Percentiles rank a stretch among this genome's conserved stretches.
Evolutionary conservation across 1,140 invertebrate species (phyloP).

Genomic region (Calliphora vicina): DNA sequence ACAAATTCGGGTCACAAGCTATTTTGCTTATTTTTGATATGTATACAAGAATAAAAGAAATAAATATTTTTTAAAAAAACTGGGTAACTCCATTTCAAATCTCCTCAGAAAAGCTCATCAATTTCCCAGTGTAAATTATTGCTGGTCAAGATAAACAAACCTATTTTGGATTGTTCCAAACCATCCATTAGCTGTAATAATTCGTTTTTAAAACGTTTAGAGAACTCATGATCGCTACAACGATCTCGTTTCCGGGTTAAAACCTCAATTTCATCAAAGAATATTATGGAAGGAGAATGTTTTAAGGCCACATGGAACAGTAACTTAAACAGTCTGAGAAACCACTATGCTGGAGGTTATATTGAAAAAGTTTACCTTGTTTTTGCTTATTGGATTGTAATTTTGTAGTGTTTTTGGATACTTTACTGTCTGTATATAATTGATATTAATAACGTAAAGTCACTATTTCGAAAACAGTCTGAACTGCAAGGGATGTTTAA

Average conservation of each 20-base stretch:
- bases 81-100: no score
- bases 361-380: constrained; percentile 88
- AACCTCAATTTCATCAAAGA: constrained; percentile 96
- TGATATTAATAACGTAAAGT: no score
- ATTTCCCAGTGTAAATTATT: constrained; percentile 94
- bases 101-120: constrained; percentile 86
- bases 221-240: constrained; percentile 88
- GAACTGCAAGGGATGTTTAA: no score
- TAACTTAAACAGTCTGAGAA: constrained; percentile 83
- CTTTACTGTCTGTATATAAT: no score
- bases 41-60: no score
- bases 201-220: constrained; percentile 90
- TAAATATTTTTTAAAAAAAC: no score
- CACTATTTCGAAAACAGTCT: no score
- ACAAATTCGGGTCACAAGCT: no score
- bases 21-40: no score
- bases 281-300: constrained; percentile 92
- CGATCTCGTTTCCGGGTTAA: constrained; percentile 78
- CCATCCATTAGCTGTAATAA: constrained; percentile 93
- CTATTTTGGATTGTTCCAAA: constrained; percentile 64
- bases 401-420: no score
- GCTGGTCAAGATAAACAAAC: constrained; percentile 85
- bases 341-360: constrained; percentile 87
- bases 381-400: no score
- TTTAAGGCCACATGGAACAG: constrained; percentile 89